Evolutionary conservation across 2,113 vertebrate genomes (phyloP).

Genomic region (Syrmaticus mikado): DNA sequence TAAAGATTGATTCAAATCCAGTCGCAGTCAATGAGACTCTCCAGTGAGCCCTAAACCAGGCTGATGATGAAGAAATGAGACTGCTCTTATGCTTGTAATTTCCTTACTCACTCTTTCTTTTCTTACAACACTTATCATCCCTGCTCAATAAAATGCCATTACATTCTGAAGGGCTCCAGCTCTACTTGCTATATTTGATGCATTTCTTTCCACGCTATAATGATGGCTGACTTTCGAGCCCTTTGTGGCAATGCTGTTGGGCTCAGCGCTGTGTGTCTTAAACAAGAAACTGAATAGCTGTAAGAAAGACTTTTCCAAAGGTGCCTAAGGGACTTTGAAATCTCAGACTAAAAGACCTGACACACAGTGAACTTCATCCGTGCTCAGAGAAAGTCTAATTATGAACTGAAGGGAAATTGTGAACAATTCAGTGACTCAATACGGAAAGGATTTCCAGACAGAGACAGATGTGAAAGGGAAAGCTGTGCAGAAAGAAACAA

Average conservation of each 20-base stretch:
- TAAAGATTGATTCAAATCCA: slow-evolving; percentile 25
- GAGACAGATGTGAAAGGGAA: neutral
- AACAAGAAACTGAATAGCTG: slow-evolving; percentile 18
- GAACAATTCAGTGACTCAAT: slow-evolving; percentile 30
- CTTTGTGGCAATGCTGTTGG: neutral
- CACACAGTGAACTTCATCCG: neutral
- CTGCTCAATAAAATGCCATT: slow-evolving; percentile 6
- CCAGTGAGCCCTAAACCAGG: slow-evolving; percentile 45
- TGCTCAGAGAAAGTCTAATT: neutral
- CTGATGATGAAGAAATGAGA: slow-evolving; percentile 15
- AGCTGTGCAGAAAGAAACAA: neutral
- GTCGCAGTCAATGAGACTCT: neutral
- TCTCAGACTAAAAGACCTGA: slow-evolving; percentile 11
- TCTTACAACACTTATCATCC: slow-evolving; percentile 26
- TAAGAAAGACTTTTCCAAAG: slow-evolving; percentile 1
- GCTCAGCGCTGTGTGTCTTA: neutral
- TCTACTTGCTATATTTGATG: neutral
- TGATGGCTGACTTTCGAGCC: neutral
- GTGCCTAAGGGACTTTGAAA: slow-evolving; percentile 20
- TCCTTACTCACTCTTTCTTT: slow-evolving; percentile 45
- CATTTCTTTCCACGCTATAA: neutral
- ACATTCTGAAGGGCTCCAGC: neutral
- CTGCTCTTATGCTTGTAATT: slow-evolving; percentile 6
- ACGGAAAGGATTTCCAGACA: slow-evolving; percentile 46
- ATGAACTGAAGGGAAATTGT: slow-evolving; percentile 19